Base-by-base conservation (phyloP, 2,888 invertebrate genomes). In the Eristalis arbustorum region DNA sequence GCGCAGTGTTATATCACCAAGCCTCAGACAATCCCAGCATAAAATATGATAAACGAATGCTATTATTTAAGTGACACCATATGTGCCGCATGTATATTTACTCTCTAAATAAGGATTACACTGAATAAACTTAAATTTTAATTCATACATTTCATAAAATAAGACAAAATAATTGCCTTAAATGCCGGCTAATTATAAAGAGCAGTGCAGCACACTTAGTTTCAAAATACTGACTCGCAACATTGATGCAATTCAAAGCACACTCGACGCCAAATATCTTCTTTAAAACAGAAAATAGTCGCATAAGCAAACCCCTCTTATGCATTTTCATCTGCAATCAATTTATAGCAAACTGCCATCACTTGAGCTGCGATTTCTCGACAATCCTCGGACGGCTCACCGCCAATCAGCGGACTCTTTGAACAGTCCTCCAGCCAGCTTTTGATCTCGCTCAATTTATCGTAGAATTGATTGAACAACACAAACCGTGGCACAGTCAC, bases 361-460 rank as follows among this genome's bases (percentile, higher is more conserved):
- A 96, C 94, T 90, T 95, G 94, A 1, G 93, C 93, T 0, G 96
- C 96, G 34, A 96, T 93, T 3, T 94, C 91, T 0, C 95, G 94
- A 81, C 95, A 95, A 73, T 96, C 95, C 0, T 94, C 93, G 89
- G 95, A 95, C 0, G 95, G 93, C 80, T 96, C 96, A 0, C 95
- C 94, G 1, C 93, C 94, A 37, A 95, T 89, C 2, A 95, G 93
- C 63, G 94, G 94, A 0, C 93, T 94, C 34, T 93, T 93, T 22
- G 95, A 89, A 74, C 94, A 92, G 66, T 95, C 95, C 2, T 93
- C 91, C 49, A 97, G 91, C 96, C 97, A 97, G 34, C 94, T 91
- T 66, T 95, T 93, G 63, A 96, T 93, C 89, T 97, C 96, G 63
- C 95, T 90, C 73, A 97, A 91, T 1, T 94, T 93, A 11, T 94